Evolutionary conservation across 1,140 invertebrate genomes (phyloP).

Genomic region (Zaprionus davidi): DNA sequence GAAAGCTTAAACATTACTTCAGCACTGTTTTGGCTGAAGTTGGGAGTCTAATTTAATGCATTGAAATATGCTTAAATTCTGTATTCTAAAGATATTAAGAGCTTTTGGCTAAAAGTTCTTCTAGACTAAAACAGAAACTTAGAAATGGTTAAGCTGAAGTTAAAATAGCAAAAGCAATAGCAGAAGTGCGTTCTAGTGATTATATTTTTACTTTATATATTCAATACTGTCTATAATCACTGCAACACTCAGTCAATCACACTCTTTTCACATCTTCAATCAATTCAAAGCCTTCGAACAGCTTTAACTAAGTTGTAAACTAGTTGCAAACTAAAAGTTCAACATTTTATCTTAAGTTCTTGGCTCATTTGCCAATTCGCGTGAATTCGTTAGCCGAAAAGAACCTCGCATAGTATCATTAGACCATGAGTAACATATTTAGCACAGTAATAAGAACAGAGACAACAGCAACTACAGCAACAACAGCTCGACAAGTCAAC

Average conservation of each 20-base stretch:
- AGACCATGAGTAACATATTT: conserved; percentile 12
- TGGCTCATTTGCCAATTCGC: background rate
- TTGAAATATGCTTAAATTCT: accelerated
- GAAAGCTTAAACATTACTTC: background rate
- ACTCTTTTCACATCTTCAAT: background rate
- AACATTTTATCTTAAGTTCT: background rate
- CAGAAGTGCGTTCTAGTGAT: background rate
- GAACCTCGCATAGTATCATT: conserved; percentile 15
- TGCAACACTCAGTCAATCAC: background rate
- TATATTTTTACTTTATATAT: background rate
- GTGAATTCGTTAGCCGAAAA: background rate
- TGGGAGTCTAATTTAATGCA: background rate
- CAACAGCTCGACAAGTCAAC: conserved; percentile 57
- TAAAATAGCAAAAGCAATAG: background rate
- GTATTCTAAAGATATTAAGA: background rate
- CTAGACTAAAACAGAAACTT: background rate
- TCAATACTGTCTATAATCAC: background rate
- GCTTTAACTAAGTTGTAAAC: background rate
- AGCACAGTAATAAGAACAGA: conserved; percentile 4
- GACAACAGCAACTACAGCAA: conserved; percentile 2
- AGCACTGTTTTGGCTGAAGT: no score
- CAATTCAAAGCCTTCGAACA: background rate
- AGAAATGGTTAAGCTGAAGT: background rate
- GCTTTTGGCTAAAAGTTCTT: background rate
- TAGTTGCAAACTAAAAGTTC: background rate